Base-by-base conservation (phyloP, 1,140 invertebrate species). In the Odontomachus brunneus region DNA sequence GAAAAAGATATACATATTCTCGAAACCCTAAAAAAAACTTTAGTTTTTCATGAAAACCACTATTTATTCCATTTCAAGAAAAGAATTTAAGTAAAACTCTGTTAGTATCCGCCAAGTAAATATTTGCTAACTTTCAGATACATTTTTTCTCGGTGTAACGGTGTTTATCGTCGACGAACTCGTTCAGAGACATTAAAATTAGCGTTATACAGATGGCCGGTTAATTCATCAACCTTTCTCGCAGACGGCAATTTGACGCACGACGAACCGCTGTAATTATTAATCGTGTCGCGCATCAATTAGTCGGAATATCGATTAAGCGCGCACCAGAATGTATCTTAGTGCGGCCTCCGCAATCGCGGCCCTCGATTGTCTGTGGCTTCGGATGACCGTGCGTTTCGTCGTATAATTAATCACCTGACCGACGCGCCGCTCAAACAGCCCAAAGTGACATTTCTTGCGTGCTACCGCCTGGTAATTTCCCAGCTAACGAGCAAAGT, bases 211-310 rank as follows among this genome's bases (percentile, higher is more conserved):
- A 26, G 22, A 69, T 17, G 33, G 55, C 57, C 38, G 69, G 51
- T 26, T 78, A 67, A 67, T 80, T 24, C 14, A 14, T 14, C 44
- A 24, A 51, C 19, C 22, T 0, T 15, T 67, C 38, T 57, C 62
- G n/a, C 48, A 44, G 9, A 75, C 24, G 84, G 74, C 24, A 73
- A 73, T 89, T 74, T 72, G 76, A 86, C 82, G 73, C 80, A 83
- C 83, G 69, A 85, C 86, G 88, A 84, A 83, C 85, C 78, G 84
- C 87, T 87, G 74, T 86, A 89, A 88, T 92, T 92, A 92, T 92
- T 92, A 92, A 92, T 92, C 87, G 85, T 90, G 90, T 93, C 88
- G 89, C 78, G 87, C 85, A 88, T 91, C 91, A 90, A 92, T 93
- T 92, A 92, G 86, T 84, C 81, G 85, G 83, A 88, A 91, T 92